Evolutionary conservation across 1,140 invertebrate genomes (phyloP).

Genomic region (Chymomyza costata): DNA sequence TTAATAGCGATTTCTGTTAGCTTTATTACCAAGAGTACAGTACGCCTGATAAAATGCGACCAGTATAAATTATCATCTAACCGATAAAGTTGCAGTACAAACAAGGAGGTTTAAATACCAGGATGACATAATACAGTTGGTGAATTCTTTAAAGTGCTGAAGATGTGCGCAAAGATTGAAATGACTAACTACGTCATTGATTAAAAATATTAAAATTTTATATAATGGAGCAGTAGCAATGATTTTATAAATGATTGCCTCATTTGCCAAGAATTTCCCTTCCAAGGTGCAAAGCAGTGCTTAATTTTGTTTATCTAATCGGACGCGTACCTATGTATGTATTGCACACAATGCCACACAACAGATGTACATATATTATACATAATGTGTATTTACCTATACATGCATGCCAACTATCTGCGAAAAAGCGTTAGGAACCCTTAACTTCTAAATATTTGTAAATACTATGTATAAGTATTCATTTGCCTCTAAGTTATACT

Average conservation of each 20-base stretch:
- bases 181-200: slow-evolving; percentile 22
- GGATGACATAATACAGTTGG: slow-evolving; percentile 36
- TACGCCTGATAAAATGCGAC: slow-evolving; percentile 5
- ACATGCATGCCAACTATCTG: too few relatives aligned
- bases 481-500: too few relatives aligned
- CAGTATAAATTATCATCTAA: slow-evolving; percentile 46
- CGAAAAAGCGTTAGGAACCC: too few relatives aligned
- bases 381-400: slow-evolving; percentile 2
- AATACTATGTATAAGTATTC: too few relatives aligned
- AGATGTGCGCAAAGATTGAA: background rate
- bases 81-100: slow-evolving; percentile 27
- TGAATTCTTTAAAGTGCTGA: slow-evolving; percentile 13
- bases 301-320: slow-evolving; percentile 59
- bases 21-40: too few relatives aligned
- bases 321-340: slow-evolving; percentile 9
- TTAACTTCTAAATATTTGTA: too few relatives aligned
- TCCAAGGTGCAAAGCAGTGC: slow-evolving; percentile 40
- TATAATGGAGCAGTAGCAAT: slow-evolving; percentile 32
- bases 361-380: slow-evolving; percentile 20
- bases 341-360: slow-evolving; percentile 24
- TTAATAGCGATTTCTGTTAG: slow-evolving; percentile 16
- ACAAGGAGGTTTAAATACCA: too few relatives aligned
- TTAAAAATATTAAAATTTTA: slow-evolving; percentile 42
- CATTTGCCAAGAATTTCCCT: slow-evolving; percentile 57
- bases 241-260: slow-evolving; percentile 50